Base-by-base conservation (phyloP, 2,797 vertebrate species). In the Huso huso region DNA sequence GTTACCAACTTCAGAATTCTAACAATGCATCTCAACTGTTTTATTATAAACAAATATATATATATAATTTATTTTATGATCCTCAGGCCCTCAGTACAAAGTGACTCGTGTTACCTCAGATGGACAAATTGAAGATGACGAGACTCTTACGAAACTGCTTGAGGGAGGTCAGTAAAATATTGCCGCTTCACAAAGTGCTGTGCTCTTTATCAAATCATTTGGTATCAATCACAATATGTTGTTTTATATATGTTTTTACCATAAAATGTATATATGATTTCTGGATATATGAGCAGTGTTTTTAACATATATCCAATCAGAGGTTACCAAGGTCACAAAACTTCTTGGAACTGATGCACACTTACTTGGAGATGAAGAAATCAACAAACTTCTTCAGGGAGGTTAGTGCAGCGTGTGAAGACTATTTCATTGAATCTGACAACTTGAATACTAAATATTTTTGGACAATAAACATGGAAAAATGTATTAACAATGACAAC, bases 331-430 rank as follows among this genome's bases (percentile, higher is more conserved):
- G 81, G 82, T 90, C 76, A 89, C 87, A 83, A 89, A 84, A 87
- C 82, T 89, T 84, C 85, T 92, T 85, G 86, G 87, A 87, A 87
- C 87, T 78, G 89, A 91, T 78, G 83, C 77, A 79, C 89, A 85
- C 80, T 84, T 92, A 79, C 84, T 90, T 77, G 85, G 86, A 79
- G 91, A 93, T 72, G 91, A 92, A 80, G 88, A 93, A 70, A 89
- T 93, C 83, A 89, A 90, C 89, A 86, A 82, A 72, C 81, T 93
- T 75, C 83, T 90, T 69, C 84, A 90, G 83, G 91, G 89, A 92
- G 92, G 92, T 93, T 82, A 90, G 88, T 92, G 23, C 73, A 75
- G 80, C 75, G 63, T 67, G 61, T 70, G 68, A 75, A 55, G 71
- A 83, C 86, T 89, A 91, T 78, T 55, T 66, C 61, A 69, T 37